These are phyloP conservation scores for Sylvicola cinctus DNA, from an alignment of 2,888 invertebrate genomes.

Conservation along the genomic window DNA sequence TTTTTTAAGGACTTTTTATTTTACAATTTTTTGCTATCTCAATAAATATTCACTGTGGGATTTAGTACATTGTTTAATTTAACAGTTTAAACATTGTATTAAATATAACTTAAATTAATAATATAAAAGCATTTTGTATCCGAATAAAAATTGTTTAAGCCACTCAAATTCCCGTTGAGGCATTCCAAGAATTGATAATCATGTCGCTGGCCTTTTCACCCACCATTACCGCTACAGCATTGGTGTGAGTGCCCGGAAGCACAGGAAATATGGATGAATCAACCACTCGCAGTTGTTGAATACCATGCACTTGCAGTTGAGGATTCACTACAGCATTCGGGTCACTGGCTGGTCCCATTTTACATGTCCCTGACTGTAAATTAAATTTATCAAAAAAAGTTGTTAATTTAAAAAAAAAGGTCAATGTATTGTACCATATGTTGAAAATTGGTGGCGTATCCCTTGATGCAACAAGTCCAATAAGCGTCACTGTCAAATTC, in stretches of 20 bases:
- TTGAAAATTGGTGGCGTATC: slow-evolving; percentile 48
- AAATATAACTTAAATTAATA: no score
- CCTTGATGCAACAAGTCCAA: slow-evolving; percentile 52
- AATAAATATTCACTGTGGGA: no score
- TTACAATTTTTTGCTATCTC: no score
- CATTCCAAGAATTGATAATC: slow-evolving; percentile 29
- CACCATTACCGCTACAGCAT: slow-evolving; percentile 35
- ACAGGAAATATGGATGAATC: slow-evolving; percentile 38
- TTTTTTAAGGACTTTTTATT: neutral
- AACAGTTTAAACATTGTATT: no score
- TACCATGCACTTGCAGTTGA: slow-evolving; percentile 33
- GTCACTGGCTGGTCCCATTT: slow-evolving; percentile 40
- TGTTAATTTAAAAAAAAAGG: neutral
- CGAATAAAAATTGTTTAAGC: no score
- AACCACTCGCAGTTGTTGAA: slow-evolving; percentile 29
- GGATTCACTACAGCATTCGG: slow-evolving; percentile 38
- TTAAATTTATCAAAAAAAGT: neutral
- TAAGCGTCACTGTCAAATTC: slow-evolving; percentile 43
- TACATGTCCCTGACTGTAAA: slow-evolving; percentile 40
- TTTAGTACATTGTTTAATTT: no score
- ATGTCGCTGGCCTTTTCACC: slow-evolving; percentile 37
- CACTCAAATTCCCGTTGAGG: slow-evolving; percentile 7
- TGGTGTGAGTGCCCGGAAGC: slow-evolving; percentile 35
- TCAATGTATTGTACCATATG: slow-evolving; percentile 30
- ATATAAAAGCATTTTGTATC: no score